phyloP scores from a whole-genome alignment of 2,888 invertebrate species.

The Serrognathus titanus region DNA sequence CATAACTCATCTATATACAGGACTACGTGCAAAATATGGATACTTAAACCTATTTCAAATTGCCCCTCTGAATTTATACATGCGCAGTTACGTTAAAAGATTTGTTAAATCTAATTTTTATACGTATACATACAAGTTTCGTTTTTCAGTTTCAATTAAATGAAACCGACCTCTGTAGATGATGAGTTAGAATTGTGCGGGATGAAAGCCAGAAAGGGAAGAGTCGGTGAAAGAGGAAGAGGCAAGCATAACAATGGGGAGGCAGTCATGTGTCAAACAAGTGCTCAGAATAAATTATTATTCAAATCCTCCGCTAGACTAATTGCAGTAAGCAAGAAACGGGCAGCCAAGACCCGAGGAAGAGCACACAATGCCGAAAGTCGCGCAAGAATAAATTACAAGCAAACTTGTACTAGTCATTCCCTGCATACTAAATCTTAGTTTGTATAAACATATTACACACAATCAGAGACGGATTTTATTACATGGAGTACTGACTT shows the following conservation, averaged over 20 bases:
- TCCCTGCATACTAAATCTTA: slow-evolving; percentile 44
- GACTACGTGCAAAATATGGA: slow-evolving; percentile 47
- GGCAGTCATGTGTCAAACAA: slow-evolving; percentile 42
- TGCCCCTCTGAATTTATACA: background rate
- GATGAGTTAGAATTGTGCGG: too few species aligned
- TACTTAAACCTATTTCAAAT: slow-evolving; percentile 45
- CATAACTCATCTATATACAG: slow-evolving; percentile 49
- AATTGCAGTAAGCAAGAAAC: slow-evolving; percentile 46
- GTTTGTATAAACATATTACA: slow-evolving; percentile 47
- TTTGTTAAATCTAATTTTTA: too few species aligned
- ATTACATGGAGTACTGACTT: slow-evolving; percentile 41
- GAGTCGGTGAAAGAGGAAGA: slow-evolving; percentile 12
- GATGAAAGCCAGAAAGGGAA: slow-evolving; percentile 2
- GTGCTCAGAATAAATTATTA: slow-evolving; percentile 42
- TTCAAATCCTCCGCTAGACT: slow-evolving; percentile 43
- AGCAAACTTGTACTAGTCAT: slow-evolving; percentile 39
- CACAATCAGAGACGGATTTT: slow-evolving; percentile 42
- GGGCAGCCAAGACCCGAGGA: slow-evolving; percentile 35
- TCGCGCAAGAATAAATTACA: slow-evolving; percentile 45
- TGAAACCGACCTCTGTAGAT: too few species aligned
- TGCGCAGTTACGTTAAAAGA: background rate
- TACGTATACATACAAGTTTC: too few species aligned
- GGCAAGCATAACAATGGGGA: slow-evolving; percentile 22
- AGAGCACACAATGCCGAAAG: slow-evolving; percentile 33
- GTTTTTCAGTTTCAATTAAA: too few species aligned